These are phyloP conservation scores for Ammospiza caudacuta DNA, from an alignment of 2,113 vertebrate genomes.

Conservation along the genomic window DNA sequence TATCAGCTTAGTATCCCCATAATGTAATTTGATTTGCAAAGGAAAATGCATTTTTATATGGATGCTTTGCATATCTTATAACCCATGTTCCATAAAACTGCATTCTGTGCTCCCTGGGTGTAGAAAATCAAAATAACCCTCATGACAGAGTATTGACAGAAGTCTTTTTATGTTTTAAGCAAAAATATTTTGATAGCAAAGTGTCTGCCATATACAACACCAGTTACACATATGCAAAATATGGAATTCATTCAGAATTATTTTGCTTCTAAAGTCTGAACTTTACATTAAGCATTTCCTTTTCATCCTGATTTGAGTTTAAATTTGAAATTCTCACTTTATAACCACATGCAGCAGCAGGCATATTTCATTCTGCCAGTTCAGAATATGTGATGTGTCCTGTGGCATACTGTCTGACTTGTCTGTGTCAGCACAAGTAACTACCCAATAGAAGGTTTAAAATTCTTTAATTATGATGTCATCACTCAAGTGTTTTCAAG, in stretches of 20 bases:
- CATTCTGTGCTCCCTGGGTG: not conserved
- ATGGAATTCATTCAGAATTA: not conserved
- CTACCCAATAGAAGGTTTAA: not conserved
- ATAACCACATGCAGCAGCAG: not conserved
- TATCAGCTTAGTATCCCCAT: not conserved
- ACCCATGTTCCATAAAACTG: not conserved
- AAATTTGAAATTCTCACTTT: not conserved
- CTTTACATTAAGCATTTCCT: not conserved
- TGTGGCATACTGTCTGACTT: not conserved
- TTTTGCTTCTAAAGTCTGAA: not conserved
- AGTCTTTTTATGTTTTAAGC: not conserved
- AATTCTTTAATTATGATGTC: not conserved
- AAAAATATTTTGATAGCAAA: not conserved
- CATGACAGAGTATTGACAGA: not conserved
- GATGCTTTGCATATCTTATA: not conserved
- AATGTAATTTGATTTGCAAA: not conserved
- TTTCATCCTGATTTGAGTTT: not conserved
- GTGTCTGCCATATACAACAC: not conserved
- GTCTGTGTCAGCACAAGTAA: not conserved
- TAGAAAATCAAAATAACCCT: not conserved
- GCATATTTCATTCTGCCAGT: not conserved
- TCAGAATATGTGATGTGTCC: not conserved
- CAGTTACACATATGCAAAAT: not conserved
- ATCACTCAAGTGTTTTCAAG: not conserved
- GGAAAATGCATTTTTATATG: not conserved